These are phyloP conservation scores for Macquaria australasica DNA, from an alignment of 2,113 vertebrate species.

Conservation along the genomic window DNA sequence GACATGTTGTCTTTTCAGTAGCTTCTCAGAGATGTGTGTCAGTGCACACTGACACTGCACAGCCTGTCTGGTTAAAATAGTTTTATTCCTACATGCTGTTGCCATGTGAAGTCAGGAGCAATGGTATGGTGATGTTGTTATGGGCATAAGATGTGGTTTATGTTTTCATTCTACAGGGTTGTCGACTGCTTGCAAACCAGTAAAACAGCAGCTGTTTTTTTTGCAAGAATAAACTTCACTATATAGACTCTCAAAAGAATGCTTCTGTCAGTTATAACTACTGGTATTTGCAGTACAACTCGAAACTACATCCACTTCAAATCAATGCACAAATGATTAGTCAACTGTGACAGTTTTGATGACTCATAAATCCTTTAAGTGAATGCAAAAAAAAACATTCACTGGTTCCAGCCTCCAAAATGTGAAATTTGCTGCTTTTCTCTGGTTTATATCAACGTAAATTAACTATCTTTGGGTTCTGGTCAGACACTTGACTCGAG, in stretches of 20 bases:
- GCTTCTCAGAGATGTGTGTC: slow-evolving; percentile 10
- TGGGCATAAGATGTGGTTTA: background rate
- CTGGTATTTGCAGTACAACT: background rate
- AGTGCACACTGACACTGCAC: slow-evolving; percentile 19
- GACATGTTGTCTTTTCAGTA: slow-evolving; percentile 31
- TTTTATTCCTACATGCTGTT: slow-evolving; percentile 9
- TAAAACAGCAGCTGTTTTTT: slow-evolving; percentile 1
- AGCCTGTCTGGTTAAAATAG: slow-evolving; percentile 32
- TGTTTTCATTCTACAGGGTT: background rate
- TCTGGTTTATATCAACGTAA: background rate
- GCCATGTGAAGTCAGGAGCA: background rate
- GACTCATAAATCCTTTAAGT: background rate
- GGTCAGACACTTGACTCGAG: background rate
- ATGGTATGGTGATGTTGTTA: background rate
- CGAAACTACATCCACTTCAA: background rate
- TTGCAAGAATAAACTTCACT: background rate
- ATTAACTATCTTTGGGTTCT: background rate
- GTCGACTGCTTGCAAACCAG: background rate
- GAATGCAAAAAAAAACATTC: background rate
- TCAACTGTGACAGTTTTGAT: background rate
- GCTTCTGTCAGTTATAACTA: background rate
- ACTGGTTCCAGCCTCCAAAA: background rate
- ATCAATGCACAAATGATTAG: background rate
- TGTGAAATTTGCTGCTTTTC: background rate
- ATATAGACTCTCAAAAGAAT: background rate